Conservation (phyloP, 2,113 vertebrate species). For the Verasper variegatus region DNA sequence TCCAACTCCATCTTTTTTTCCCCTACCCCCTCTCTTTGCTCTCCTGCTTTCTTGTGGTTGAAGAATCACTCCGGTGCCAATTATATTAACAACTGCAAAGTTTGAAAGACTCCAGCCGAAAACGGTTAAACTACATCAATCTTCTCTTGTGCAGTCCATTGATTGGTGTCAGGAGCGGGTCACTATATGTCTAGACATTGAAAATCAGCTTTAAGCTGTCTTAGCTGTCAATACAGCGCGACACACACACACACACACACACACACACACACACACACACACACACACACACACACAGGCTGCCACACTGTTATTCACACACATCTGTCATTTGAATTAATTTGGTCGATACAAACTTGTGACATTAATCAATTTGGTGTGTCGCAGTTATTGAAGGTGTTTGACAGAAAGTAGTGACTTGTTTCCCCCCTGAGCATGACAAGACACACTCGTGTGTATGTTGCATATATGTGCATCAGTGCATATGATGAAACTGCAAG, state of each 20-base stretch:
- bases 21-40: neutral
- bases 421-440: conserved; percentile 30
- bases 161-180: conserved; percentile 73
- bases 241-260: conserved; percentile 1
- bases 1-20: conserved; percentile 31
- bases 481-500: neutral
- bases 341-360: conserved; percentile 16
- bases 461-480: conserved; percentile 31
- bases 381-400: conserved; percentile 33
- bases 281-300: neutral
- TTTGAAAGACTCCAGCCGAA: conserved; percentile 66
- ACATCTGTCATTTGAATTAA: conserved; percentile 26
- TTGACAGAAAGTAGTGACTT: conserved; percentile 44
- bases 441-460: neutral
- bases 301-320: neutral
- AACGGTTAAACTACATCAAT: conserved; percentile 68
- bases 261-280: neutral
- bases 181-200: conserved; percentile 69
- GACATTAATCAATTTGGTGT: conserved; percentile 11
- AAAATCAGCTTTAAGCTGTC: conserved; percentile 63
- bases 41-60: conserved; percentile 23
- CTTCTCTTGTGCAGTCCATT: conserved; percentile 65
- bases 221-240: conserved; percentile 50
- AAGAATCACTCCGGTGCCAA: conserved; percentile 49
- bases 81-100: conserved; percentile 68